Conservation (phyloP, 2,113 vertebrate species). For the Astatoreochromis straeleni region DNA sequence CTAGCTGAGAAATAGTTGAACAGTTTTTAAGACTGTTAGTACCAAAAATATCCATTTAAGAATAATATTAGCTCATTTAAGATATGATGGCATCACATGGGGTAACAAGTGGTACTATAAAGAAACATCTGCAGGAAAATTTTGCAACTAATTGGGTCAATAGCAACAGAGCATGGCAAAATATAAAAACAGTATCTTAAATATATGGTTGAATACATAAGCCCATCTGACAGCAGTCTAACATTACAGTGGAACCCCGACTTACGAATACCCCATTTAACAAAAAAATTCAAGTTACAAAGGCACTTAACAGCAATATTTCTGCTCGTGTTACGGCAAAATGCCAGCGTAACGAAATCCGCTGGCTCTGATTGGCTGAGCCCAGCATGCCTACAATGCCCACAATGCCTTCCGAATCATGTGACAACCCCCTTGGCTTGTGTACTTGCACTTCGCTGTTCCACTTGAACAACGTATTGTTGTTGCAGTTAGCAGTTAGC, state of each 20-base stretch:
- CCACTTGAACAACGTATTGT: fast-evolving
- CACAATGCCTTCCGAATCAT: not conserved
- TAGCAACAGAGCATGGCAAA: not conserved
- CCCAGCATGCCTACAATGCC: not conserved
- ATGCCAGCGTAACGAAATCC: not conserved
- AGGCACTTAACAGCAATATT: fast-evolving
- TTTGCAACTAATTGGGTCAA: not conserved
- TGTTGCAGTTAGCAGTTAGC: not conserved
- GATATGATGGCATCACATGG: not conserved
- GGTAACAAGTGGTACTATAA: not conserved
- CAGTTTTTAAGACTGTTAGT: not conserved
- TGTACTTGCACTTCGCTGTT: fast-evolving
- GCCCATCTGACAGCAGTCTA: not conserved
- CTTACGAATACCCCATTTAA: not conserved
- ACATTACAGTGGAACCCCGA: not conserved
- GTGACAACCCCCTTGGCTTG: not conserved
- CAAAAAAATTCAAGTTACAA: fast-evolving
- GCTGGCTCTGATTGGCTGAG: not conserved
- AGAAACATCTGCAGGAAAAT: not conserved
- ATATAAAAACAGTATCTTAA: fast-evolving
- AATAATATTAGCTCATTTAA: not conserved
- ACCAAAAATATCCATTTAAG: not conserved
- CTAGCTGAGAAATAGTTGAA: not conserved
- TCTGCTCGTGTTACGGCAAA: not conserved
- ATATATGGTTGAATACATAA: not conserved